A percentile compares a stretch with the other conserved stretches of the same genome.
phyloP scores from a whole-genome alignment of 2,113 vertebrate species.

The Perca schrenkii region DNA sequence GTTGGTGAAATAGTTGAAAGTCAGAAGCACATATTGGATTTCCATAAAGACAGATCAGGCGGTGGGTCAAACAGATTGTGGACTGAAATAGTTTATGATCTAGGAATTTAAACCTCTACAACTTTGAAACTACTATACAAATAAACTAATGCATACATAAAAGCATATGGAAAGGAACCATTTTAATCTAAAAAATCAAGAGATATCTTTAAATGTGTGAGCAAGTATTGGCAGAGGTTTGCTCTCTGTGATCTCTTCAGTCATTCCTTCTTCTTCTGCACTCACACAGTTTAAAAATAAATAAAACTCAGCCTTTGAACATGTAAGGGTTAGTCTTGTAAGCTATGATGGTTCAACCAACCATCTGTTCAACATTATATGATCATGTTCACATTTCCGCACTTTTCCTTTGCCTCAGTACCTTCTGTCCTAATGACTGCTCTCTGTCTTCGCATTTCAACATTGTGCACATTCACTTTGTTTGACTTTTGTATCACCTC shows the following conservation, averaged over 20 bases:
- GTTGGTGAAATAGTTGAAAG: background rate
- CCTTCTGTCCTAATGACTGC: conserved; percentile 13
- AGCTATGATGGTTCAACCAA: conserved; percentile 13
- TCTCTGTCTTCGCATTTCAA: conserved; percentile 23
- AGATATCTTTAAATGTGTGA: conserved; percentile 22
- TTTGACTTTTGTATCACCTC: conserved; percentile 36
- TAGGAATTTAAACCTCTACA: background rate
- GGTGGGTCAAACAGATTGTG: background rate
- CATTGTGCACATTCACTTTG: conserved; percentile 13
- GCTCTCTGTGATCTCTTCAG: background rate
- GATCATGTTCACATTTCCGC: conserved; percentile 30
- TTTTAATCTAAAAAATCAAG: background rate
- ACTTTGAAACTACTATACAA: background rate
- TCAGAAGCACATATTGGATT: background rate
- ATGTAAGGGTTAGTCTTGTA: conserved; percentile 13
- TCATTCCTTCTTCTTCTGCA: background rate
- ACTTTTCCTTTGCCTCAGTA: conserved; percentile 12
- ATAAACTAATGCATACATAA: background rate
- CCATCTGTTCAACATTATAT: conserved; percentile 53
- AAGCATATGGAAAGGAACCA: background rate
- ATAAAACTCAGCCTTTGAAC: conserved; percentile 40
- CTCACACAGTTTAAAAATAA: conserved; percentile 36
- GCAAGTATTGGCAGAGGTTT: background rate
- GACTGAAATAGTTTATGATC: background rate
- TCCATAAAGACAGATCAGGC: background rate